These are phyloP conservation scores for Polia nebulosa DNA, from an alignment of 2,888 invertebrate genomes.

Conservation along the genomic window DNA sequence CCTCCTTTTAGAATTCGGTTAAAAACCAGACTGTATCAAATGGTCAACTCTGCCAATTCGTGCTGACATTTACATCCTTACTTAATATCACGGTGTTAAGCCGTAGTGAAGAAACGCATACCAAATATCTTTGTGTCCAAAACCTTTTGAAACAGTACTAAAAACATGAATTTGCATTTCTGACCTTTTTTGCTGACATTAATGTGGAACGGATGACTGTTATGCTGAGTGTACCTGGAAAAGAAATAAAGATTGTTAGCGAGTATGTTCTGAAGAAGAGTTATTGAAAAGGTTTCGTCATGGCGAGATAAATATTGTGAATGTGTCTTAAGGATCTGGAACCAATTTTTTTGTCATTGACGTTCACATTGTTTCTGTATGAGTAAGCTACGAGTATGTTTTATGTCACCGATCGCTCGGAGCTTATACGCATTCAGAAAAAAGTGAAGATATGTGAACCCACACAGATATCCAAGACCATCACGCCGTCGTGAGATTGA, in stretches of 20 bases:
- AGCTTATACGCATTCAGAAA: too few relatives aligned
- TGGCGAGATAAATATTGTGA: background rate
- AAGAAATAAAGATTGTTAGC: slow-evolving; percentile 31
- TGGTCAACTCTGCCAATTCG: background rate
- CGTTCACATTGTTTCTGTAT: too few relatives aligned
- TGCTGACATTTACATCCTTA: slow-evolving; percentile 21
- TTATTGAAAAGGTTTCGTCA: slow-evolving; percentile 21
- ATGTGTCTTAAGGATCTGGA: background rate
- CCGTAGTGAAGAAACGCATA: slow-evolving; percentile 7
- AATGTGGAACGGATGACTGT: slow-evolving; percentile 32
- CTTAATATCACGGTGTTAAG: slow-evolving; percentile 18
- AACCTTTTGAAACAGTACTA: slow-evolving; percentile 34
- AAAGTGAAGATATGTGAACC: too few relatives aligned
- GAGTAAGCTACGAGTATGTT: too few relatives aligned
- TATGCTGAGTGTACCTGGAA: slow-evolving; percentile 60
- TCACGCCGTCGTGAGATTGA: too few relatives aligned
- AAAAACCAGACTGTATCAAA: slow-evolving; percentile 25
- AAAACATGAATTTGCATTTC: slow-evolving; percentile 38
- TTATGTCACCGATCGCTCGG: too few relatives aligned
- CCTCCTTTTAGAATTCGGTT: too few relatives aligned
- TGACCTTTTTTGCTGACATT: slow-evolving; percentile 44
- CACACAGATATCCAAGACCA: too few relatives aligned
- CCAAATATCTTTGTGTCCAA: slow-evolving; percentile 20
- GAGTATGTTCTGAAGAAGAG: slow-evolving; percentile 11
- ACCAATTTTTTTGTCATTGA: too few relatives aligned